These are phyloP conservation scores for Austrofundulus limnaeus DNA, from an alignment of 2,113 vertebrate genomes.

Conservation along the genomic window DNA sequence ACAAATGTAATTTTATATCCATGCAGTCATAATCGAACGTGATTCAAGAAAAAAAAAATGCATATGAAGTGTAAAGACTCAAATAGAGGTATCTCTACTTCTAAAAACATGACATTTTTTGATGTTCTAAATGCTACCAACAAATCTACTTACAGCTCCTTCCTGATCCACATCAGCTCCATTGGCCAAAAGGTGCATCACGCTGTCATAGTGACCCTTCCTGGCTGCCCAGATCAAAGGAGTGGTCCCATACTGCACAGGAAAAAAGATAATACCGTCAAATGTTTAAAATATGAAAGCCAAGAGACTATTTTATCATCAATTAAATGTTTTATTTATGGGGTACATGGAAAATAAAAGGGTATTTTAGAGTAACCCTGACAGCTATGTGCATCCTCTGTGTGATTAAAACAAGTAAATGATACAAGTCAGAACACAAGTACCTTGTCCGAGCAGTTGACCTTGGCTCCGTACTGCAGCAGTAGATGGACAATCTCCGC, in stretches of 20 bases:
- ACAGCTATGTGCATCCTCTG: neutral
- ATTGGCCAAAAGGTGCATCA: constrained; percentile 90
- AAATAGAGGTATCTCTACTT: neutral
- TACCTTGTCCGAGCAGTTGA: constrained; percentile 99
- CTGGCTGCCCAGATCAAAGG: constrained; percentile 95
- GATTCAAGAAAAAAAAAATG: neutral
- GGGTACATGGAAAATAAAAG: constrained; percentile 8
- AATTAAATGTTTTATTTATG: neutral
- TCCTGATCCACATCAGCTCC: constrained; percentile 98
- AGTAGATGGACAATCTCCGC: constrained; percentile 90
- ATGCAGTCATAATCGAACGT: too few species aligned
- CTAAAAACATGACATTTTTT: neutral
- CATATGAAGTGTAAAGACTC: neutral
- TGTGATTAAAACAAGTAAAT: constrained; percentile 33
- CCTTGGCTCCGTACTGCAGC: constrained; percentile 91
- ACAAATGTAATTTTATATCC: too few species aligned
- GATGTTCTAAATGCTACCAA: neutral
- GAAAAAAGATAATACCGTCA: neutral
- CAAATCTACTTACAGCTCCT: constrained; percentile 86
- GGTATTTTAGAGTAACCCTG: neutral
- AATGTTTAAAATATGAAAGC: neutral
- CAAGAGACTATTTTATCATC: too few species aligned
- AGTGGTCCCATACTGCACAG: constrained; percentile 92
- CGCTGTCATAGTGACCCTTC: constrained; percentile 92
- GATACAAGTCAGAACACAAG: constrained; percentile 37